Conservation (phyloP, 2,113 vertebrate species). For the Phrynosoma platyrhinos region DNA sequence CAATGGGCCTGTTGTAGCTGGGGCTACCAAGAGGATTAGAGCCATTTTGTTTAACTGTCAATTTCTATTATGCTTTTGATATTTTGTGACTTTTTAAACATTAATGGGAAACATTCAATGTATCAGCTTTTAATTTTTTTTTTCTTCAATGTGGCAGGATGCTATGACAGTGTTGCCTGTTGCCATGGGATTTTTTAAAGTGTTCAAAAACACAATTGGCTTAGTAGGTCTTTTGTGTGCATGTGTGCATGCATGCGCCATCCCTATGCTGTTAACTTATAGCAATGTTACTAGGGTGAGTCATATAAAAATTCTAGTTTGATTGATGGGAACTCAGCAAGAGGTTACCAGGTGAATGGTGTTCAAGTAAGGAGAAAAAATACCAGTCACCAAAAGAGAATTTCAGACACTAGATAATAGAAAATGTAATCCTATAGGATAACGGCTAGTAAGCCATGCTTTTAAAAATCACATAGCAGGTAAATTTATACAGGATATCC, state of each 20-base stretch:
- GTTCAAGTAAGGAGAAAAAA: conserved; percentile 28
- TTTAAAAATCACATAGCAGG: conserved; percentile 23
- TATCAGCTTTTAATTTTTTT: conserved; percentile 58
- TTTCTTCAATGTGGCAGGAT: conserved; percentile 54
- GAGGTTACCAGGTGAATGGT: conserved; percentile 51
- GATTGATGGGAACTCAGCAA: conserved; percentile 56
- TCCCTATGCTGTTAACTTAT: conserved; percentile 44
- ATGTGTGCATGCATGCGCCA: conserved; percentile 2
- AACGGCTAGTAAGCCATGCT: conserved; percentile 1
- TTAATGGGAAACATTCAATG: background rate
- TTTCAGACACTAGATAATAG: conserved; percentile 43
- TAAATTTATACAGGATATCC: background rate
- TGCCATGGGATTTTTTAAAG: conserved; percentile 59
- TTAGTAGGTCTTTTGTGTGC: background rate
- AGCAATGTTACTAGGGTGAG: conserved; percentile 61
- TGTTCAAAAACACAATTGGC: conserved; percentile 39
- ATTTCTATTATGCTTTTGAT: conserved; percentile 35
- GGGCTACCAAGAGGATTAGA: too few relatives aligned
- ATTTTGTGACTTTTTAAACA: conserved; percentile 48
- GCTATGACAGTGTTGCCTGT: conserved; percentile 64
- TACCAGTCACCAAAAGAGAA: background rate
- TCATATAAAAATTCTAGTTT: conserved; percentile 44
- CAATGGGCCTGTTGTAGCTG: too few relatives aligned
- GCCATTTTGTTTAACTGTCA: background rate
- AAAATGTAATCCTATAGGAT: background rate